Conservation (phyloP, 2,797 vertebrate genomes). For the Telmatherina bonti region DNA sequence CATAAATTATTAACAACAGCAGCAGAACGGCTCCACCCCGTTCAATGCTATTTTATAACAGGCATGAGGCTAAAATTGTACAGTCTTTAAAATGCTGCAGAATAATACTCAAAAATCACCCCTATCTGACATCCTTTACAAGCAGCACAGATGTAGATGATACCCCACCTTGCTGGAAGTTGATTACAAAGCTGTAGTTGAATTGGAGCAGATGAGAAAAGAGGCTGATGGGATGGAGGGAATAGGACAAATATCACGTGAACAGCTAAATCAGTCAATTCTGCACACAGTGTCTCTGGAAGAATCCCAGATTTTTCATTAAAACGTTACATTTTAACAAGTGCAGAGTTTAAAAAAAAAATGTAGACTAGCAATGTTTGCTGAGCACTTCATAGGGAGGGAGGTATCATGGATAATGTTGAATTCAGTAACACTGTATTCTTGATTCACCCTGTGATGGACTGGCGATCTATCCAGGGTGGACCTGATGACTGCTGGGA, state of each 20-base stretch:
- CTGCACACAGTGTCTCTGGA: background rate
- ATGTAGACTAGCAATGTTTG: background rate
- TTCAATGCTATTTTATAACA: background rate
- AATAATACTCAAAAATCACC: background rate
- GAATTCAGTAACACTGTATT: too few relatives aligned
- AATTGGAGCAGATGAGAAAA: background rate
- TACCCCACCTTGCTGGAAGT: background rate
- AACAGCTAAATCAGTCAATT: background rate
- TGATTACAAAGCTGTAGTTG: background rate
- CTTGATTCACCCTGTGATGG: too few relatives aligned
- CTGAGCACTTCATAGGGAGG: background rate
- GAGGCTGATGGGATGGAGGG: background rate
- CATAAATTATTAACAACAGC: conserved; percentile 35
- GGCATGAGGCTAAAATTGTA: background rate
- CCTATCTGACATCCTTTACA: background rate
- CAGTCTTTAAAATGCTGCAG: background rate
- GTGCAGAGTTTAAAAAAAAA: background rate
- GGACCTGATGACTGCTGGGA: too few relatives aligned
- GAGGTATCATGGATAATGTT: background rate
- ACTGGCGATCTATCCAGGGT: too few relatives aligned
- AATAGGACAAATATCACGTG: background rate
- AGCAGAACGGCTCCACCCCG: conserved; percentile 12
- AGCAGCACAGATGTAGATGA: background rate
- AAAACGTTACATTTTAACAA: background rate
- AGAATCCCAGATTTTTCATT: background rate